Conservation (phyloP, 2,797 vertebrate species). For the Silurus lanzhouensis region DNA sequence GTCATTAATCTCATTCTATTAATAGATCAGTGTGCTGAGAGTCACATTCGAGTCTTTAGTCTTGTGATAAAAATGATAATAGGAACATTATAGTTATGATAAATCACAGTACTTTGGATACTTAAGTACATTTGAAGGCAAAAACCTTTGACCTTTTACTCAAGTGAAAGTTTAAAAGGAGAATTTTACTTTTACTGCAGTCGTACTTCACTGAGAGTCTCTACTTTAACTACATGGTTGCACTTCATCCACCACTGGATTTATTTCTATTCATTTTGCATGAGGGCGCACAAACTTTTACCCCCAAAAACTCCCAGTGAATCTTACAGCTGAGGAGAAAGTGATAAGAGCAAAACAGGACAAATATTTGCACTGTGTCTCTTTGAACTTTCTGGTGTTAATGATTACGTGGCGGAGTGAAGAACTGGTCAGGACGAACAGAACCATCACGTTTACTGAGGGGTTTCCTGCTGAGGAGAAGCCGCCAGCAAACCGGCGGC, state of each 20-base stretch:
- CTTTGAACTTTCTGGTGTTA: constrained; percentile 14
- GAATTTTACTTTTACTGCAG: too few species aligned
- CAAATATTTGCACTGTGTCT: background rate
- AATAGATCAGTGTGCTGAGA: too few species aligned
- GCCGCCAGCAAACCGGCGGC: background rate
- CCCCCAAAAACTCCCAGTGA: background rate
- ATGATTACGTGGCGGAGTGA: background rate
- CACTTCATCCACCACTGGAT: background rate
- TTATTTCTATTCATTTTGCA: background rate
- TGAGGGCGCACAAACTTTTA: background rate
- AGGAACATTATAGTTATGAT: too few species aligned
- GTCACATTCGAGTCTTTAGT: too few species aligned
- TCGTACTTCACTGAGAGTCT: too few species aligned
- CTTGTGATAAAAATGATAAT: too few species aligned
- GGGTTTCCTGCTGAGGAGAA: background rate
- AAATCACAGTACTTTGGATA: too few species aligned
- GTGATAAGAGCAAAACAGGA: background rate
- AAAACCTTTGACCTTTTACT: too few species aligned
- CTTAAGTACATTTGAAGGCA: too few species aligned
- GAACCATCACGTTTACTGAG: background rate
- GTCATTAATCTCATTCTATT: too few species aligned
- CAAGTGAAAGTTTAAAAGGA: too few species aligned
- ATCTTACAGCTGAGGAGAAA: background rate
- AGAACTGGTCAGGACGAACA: background rate
- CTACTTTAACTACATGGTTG: too few species aligned